phyloP scores from a whole-genome alignment of 2,113 vertebrate genomes.

The rat (Rattus norvegicus) region GRCr8 NC_086037.1:44431501-44432000 shows the following conservation, averaged over 20 bases:
- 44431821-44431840: background rate
- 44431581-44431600: accelerated
- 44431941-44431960: background rate
- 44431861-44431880: background rate
- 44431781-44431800: too few species aligned
- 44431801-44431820: background rate
- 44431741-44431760: background rate
- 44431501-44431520: background rate
- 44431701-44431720: background rate
- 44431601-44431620: background rate
- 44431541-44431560: background rate
- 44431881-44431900: background rate
- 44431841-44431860: background rate
- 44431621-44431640: background rate
- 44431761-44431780: too few species aligned
- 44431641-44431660: background rate
- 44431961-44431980: too few species aligned
- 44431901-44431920: too few species aligned
- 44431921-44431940: background rate
- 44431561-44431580: background rate
- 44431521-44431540: background rate
- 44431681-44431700: background rate
- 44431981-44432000: background rate
- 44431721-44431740: background rate
- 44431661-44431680: background rate